phyloP scores from a whole-genome alignment of 2,113 vertebrate species.

The Malurus melanocephalus region DNA sequence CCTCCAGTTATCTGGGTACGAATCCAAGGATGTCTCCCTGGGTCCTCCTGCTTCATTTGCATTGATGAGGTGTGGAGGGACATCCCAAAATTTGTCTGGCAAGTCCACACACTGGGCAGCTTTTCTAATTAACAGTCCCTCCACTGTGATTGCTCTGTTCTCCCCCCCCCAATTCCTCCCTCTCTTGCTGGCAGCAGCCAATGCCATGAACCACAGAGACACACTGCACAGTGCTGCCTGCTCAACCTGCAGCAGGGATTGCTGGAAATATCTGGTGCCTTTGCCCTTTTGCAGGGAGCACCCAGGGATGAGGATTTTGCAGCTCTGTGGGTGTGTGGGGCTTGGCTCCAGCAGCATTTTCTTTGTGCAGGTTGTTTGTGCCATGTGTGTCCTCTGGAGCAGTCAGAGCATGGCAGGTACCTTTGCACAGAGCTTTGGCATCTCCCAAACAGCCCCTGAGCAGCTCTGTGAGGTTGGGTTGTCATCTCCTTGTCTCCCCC shows the following conservation, averaged over 20 bases:
- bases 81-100: not conserved
- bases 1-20: not conserved
- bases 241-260: not conserved
- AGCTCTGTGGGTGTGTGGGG: not conserved
- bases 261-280: not conserved
- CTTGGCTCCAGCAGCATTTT: not conserved
- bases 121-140: not conserved
- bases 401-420: not conserved
- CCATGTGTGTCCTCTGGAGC: not conserved
- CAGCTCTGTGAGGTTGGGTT: not conserved
- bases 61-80: not conserved
- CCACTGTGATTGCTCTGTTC: not conserved
- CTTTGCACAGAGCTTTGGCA: not conserved
- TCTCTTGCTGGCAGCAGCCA: slow-evolving; percentile 17
- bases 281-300: not conserved
- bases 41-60: not conserved
- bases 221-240: not conserved
- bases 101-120: not conserved
- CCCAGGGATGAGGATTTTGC: not conserved
- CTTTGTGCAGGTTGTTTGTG: not conserved
- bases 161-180: not conserved
- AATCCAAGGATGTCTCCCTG: not conserved
- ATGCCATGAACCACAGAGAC: not conserved
- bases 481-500: not conserved
- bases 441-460: not conserved